Conservation (phyloP, 2,113 vertebrate genomes). For the Triplophysa siluroides region DNA sequence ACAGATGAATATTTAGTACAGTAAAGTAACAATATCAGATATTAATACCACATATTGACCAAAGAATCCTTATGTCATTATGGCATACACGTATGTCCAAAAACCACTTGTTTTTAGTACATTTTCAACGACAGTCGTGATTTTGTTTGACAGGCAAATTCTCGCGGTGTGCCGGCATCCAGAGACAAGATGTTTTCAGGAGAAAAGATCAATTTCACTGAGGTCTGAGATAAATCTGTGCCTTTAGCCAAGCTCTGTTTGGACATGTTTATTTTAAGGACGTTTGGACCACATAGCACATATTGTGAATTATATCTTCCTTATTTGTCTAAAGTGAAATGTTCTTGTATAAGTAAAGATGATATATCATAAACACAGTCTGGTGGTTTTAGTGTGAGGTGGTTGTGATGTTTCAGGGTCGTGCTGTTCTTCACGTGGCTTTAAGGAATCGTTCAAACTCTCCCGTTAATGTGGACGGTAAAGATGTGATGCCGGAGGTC, state of each 20-base stretch:
- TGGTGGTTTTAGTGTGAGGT: neutral
- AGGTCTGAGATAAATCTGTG: constrained; percentile 71
- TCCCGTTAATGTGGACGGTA: constrained; percentile 85
- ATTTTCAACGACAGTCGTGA: neutral
- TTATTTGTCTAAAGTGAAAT: neutral
- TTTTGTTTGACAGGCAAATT: constrained; percentile 80
- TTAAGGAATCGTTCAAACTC: constrained; percentile 91
- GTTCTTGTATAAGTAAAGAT: neutral
- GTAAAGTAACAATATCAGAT: too few relatives aligned
- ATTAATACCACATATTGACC: too few relatives aligned
- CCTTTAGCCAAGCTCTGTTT: constrained; percentile 1
- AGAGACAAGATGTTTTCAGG: constrained; percentile 90
- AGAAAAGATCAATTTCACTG: constrained; percentile 96
- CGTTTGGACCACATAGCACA: neutral
- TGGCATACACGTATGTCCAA: too few relatives aligned
- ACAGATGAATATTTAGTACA: neutral
- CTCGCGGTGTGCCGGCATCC: constrained; percentile 86
- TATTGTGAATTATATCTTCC: neutral
- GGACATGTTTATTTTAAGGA: neutral
- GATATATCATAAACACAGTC: neutral
- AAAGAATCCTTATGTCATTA: too few relatives aligned
- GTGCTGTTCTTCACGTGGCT: constrained; percentile 93
- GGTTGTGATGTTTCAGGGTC: constrained; percentile 72
- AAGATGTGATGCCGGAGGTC: constrained; percentile 93
- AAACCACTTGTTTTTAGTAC: neutral